Conservation (phyloP, 2,888 invertebrate genomes). For the Nymphalis polychloros region DNA sequence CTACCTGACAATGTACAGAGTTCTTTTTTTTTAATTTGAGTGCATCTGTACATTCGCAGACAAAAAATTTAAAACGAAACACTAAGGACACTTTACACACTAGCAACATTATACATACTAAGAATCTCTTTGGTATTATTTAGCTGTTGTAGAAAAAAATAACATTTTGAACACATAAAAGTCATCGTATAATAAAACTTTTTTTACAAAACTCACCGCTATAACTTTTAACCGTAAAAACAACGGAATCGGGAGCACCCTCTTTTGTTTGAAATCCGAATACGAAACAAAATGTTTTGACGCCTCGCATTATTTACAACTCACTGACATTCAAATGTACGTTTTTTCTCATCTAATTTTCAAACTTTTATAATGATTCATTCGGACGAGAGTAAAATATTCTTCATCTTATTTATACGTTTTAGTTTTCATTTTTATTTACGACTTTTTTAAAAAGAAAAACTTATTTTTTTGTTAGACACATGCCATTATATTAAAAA, state of each 20-base stretch:
- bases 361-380: background rate
- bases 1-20: slow-evolving; percentile 8
- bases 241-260: slow-evolving; percentile 21
- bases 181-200: slow-evolving; percentile 13
- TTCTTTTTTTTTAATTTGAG: background rate
- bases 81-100: slow-evolving; percentile 16
- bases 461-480: no score
- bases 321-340: slow-evolving; percentile 12
- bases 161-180: slow-evolving; percentile 7
- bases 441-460: no score
- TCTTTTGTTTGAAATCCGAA: slow-evolving; percentile 18
- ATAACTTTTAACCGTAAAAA: slow-evolving; percentile 33
- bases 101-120: slow-evolving; percentile 9
- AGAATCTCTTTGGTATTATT: slow-evolving; percentile 10
- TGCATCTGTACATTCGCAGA: slow-evolving; percentile 15
- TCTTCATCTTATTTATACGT: background rate
- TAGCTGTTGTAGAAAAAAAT: background rate
- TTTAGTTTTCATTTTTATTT: background rate
- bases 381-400: background rate
- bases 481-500: background rate
- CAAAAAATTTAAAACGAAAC: background rate
- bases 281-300: slow-evolving; percentile 21
- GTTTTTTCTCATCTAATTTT: slow-evolving; percentile 2
- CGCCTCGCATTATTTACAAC: slow-evolving; percentile 21
- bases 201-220: background rate